These are phyloP conservation scores for Cryptophagus acutangulus DNA, from an alignment of 2,888 invertebrate genomes.

Conservation along the genomic window DNA sequence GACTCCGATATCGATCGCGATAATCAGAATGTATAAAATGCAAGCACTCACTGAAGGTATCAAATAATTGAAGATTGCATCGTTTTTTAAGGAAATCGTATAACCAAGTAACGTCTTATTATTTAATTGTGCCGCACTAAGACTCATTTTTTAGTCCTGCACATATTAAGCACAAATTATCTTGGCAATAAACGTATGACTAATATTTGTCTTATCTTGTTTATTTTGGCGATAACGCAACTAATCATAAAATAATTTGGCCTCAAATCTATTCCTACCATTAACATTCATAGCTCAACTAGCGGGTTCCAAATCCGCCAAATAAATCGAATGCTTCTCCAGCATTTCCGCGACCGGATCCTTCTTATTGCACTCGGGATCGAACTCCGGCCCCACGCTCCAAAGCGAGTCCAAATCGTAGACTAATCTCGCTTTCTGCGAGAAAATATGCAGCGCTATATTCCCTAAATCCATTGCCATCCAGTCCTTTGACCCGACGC, in stretches of 20 bases:
- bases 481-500: constrained; percentile 73
- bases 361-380: constrained; percentile 60
- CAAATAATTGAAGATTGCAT: constrained; percentile 52
- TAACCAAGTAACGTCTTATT: constrained; percentile 39
- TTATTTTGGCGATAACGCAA: too few species aligned
- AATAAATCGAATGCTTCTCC: constrained; percentile 61
- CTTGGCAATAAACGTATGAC: constrained; percentile 2
- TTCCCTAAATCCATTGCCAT: constrained; percentile 89
- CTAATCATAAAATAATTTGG: too few species aligned
- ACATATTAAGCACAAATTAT: constrained; percentile 2
- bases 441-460: constrained; percentile 86
- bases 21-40: constrained; percentile 60
- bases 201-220: too few species aligned
- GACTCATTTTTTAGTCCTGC: constrained; percentile 4
- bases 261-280: too few species aligned
- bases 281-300: constrained; percentile 22
- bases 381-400: constrained; percentile 80
- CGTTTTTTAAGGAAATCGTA: constrained; percentile 46
- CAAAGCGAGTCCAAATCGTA: constrained; percentile 91
- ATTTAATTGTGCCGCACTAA: constrained; percentile 14
- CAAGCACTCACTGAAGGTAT: constrained; percentile 57
- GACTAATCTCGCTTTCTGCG: constrained; percentile 58
- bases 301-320: constrained; percentile 61
- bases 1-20: constrained; percentile 63
- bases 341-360: constrained; percentile 61